Base-by-base conservation (phyloP, 2,113 vertebrate genomes). In the Nibea coibor region DNA sequence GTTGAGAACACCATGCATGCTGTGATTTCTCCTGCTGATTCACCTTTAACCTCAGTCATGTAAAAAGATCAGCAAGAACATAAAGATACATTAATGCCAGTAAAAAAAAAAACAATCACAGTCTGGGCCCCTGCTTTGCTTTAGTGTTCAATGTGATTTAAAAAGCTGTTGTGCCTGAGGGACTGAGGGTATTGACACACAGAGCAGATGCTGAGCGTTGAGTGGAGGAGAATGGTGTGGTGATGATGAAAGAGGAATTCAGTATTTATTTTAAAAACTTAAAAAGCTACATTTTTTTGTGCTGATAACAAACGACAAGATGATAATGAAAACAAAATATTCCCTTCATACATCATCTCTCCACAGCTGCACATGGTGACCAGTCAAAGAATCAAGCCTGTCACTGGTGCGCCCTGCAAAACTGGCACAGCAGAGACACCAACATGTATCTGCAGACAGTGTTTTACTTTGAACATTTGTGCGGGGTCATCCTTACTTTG, bases 21-120 rank as follows among this genome's bases (percentile, higher is more conserved):
- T 22, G 0, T 51, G 24, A 73, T 31, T 77, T 54, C 50, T 24
- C 48, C 16, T 15, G 28, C 10, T 10, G 28, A 57, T 53, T 61
- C n/a, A 80, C 20, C 35, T 26, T 48, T 43, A 35, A 84, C 35
- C 31, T 72, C 50, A 22, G 22, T 61, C 24, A 35, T 64, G 57
- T 51, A 51, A 54, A 31, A 24, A 79, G 28, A 70, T 51, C 53
- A 67, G 2, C 14, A 3, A 19, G 50, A 17, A 20, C 35, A 72
- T 72, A 28, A 68, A 85, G 73, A 68, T 65, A 56, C 51, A 48
- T 54, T 5, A 65, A 48, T 75, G 71, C 48, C 68, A 57, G 31
- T 50, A 31, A 79, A 56, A 75, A 31, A 57, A 2, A 47, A 56
- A 75, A 31, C 62, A 2, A 47, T 76, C 26, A 80, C 50, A 10